A percentile compares a stretch with the other conserved stretches of the same genome.
Conservation (phyloP, 2,113 vertebrate species). For the Elanus axillaris region DNA sequence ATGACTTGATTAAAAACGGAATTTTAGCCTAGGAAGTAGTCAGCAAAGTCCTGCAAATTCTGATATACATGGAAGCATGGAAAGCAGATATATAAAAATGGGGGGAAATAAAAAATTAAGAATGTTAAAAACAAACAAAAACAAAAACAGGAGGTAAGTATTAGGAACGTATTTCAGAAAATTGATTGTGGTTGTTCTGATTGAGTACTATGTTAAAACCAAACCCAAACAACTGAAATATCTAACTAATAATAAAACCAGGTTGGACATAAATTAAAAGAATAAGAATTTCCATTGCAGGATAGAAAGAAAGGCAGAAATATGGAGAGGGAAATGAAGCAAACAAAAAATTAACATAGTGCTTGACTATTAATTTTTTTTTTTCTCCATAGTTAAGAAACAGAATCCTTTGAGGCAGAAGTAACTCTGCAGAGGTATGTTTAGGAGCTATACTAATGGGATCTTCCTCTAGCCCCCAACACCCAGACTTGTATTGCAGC, state of each 20-base stretch:
- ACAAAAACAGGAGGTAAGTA: neutral
- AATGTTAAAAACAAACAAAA: neutral
- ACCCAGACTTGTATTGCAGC: neutral
- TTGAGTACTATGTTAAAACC: neutral
- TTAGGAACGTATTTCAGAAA: neutral
- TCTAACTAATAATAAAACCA: neutral
- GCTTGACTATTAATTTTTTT: neutral
- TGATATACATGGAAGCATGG: neutral
- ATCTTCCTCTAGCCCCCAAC: neutral
- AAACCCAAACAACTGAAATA: neutral
- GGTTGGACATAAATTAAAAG: neutral
- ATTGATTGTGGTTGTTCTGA: neutral
- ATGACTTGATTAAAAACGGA: neutral
- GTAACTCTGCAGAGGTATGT: neutral
- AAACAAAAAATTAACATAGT: neutral
- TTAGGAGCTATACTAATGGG: neutral
- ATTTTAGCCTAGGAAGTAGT: neutral
- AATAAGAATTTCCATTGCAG: neutral
- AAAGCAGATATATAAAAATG: neutral
- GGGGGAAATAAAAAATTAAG: neutral
- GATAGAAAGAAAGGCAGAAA: neutral
- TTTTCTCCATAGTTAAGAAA: neutral
- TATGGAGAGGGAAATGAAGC: neutral
- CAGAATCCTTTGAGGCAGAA: neutral
- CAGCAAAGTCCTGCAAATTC: neutral